These are phyloP conservation scores for Puffinus mauretanicus DNA, from an alignment of 2,113 vertebrate species.

Conservation along the genomic window DNA sequence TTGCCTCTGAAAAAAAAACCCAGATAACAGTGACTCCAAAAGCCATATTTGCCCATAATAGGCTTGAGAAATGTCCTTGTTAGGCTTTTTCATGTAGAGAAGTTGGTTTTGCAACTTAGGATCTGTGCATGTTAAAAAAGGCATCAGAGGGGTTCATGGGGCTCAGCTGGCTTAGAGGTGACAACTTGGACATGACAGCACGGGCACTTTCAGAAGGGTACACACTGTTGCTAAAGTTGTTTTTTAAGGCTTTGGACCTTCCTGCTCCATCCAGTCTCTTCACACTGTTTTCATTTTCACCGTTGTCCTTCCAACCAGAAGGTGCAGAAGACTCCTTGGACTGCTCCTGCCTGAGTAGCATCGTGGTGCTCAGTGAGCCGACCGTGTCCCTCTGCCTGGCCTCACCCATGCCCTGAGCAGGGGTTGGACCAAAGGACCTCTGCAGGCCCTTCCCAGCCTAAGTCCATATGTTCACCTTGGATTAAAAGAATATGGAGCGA, in stretches of 20 bases:
- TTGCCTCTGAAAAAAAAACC: background rate
- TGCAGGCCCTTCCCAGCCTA: background rate
- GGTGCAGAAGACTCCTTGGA: background rate
- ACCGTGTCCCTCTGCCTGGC: background rate
- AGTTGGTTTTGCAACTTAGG: background rate
- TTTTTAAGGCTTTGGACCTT: background rate
- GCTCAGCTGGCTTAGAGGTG: background rate
- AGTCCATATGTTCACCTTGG: background rate
- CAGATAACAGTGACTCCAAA: background rate
- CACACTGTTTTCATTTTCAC: background rate
- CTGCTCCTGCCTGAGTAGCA: fast-evolving
- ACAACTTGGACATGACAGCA: fast-evolving
- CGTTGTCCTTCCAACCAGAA: background rate
- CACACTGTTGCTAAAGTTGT: fast-evolving
- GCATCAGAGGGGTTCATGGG: background rate
- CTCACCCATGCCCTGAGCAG: background rate
- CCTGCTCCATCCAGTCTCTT: background rate
- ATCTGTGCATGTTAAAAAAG: background rate
- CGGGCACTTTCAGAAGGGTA: fast-evolving
- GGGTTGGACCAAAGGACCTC: background rate
- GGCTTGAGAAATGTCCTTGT: background rate
- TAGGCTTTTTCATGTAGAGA: background rate
- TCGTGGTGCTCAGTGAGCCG: fast-evolving
- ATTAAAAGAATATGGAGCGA: background rate
- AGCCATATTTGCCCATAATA: background rate